phyloP scores from a whole-genome alignment of 2,113 vertebrate species.

The Panurus biarmicus region DNA sequence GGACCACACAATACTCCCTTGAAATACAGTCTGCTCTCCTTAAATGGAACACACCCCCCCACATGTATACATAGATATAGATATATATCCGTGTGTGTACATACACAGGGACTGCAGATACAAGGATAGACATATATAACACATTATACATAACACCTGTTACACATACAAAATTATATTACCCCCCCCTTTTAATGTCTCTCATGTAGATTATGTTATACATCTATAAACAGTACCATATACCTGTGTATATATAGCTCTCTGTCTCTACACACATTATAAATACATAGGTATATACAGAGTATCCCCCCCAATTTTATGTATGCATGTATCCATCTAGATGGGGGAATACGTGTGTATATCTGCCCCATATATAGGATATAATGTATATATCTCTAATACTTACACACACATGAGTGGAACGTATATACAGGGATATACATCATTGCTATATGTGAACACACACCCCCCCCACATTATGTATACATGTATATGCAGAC shows the following conservation, averaged over 20 bases:
- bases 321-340: neutral
- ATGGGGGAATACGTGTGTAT: too few species aligned
- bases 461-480: neutral
- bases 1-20: neutral
- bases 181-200: neutral
- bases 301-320: neutral
- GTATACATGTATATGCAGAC: neutral
- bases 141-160: neutral
- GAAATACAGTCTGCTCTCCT: neutral
- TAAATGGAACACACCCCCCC: neutral
- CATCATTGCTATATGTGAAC: neutral
- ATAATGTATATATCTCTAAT: neutral
- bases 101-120: neutral
- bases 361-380: neutral
- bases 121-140: neutral
- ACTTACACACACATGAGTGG: neutral
- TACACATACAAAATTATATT: too few species aligned
- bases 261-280: neutral
- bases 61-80: neutral
- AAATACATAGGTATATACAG: neutral
- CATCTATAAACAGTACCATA: neutral
- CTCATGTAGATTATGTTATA: neutral
- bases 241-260: neutral
- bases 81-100: neutral
- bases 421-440: neutral